Conservation (phyloP, 2,113 vertebrate genomes). For the Coptodon bakossiorum region DNA sequence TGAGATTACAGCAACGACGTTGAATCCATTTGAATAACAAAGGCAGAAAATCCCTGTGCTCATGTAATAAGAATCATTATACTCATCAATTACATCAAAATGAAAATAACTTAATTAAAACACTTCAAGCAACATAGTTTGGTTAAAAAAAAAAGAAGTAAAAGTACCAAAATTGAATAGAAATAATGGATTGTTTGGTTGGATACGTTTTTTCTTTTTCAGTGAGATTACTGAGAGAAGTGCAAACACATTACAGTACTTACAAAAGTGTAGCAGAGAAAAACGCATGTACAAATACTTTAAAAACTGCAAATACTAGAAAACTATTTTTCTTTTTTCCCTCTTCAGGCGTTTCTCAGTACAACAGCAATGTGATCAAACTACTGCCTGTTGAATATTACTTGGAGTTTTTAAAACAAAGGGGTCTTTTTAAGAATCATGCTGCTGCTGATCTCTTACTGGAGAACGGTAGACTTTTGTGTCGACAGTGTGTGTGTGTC, state of each 20-base stretch:
- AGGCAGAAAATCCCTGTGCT: slow-evolving; percentile 35
- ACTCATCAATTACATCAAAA: not conserved
- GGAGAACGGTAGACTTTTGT: not conserved
- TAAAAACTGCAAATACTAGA: slow-evolving; percentile 6
- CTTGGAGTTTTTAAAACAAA: not conserved
- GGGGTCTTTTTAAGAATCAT: not conserved
- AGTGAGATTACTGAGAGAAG: not conserved
- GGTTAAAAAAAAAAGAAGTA: not conserved
- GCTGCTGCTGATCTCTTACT: not conserved
- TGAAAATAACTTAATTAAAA: slow-evolving; percentile 45
- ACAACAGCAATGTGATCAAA: not conserved
- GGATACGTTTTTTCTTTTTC: not conserved
- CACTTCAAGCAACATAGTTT: slow-evolving; percentile 48
- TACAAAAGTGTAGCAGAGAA: not conserved
- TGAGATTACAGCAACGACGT: not conserved
- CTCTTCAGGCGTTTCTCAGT: not conserved
- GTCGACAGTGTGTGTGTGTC: not conserved
- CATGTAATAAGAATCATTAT: slow-evolving; percentile 21
- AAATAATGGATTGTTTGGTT: not conserved
- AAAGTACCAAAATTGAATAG: slow-evolving; percentile 47
- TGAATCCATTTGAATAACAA: slow-evolving; percentile 4
- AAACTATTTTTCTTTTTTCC: not conserved
- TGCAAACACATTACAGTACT: slow-evolving; percentile 10
- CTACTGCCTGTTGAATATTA: not conserved
- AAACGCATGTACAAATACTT: slow-evolving; percentile 14